A percentile compares a stretch with the other conserved stretches of the same genome.
phyloP scores from a whole-genome alignment of 2,888 invertebrate genomes.

The Glaucopsyche alexis region DNA sequence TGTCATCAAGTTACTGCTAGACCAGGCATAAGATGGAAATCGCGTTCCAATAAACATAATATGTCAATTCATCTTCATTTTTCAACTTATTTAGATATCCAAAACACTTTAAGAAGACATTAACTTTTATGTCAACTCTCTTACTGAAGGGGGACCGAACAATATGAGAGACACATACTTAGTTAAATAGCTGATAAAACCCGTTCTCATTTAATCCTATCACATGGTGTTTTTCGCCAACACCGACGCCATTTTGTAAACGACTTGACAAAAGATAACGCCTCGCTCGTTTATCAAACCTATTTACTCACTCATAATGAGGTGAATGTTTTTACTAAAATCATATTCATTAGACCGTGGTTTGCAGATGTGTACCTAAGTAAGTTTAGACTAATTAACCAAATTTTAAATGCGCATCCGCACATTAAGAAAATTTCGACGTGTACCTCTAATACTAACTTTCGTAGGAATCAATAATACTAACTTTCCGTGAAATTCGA shows the following conservation, averaged over 20 bases:
- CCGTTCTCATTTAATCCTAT: slow-evolving; percentile 25
- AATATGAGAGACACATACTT: slow-evolving; percentile 3
- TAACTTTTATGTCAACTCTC: neutral
- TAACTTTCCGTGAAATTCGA: neutral
- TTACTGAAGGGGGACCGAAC: neutral
- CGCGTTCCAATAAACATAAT: neutral
- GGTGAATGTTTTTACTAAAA: slow-evolving; percentile 28
- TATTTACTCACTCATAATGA: slow-evolving; percentile 37
- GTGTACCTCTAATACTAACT: neutral
- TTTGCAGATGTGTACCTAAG: neutral
- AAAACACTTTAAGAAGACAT: neutral
- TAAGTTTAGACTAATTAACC: neutral
- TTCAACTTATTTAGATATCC: neutral
- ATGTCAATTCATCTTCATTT: neutral
- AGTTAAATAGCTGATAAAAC: slow-evolving; percentile 20
- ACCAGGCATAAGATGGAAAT: too few relatives aligned
- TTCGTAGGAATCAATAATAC: too few relatives aligned
- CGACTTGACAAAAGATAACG: slow-evolving; percentile 41
- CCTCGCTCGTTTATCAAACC: slow-evolving; percentile 37
- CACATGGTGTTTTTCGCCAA: slow-evolving; percentile 34
- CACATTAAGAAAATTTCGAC: too few relatives aligned
- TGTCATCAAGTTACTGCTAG: too few relatives aligned
- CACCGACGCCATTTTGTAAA: slow-evolving; percentile 38
- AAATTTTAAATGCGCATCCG: too few relatives aligned
- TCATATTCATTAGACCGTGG: neutral